Conservation (phyloP, 2,113 vertebrate genomes). For the Thamnophis sirtalis region DNA sequence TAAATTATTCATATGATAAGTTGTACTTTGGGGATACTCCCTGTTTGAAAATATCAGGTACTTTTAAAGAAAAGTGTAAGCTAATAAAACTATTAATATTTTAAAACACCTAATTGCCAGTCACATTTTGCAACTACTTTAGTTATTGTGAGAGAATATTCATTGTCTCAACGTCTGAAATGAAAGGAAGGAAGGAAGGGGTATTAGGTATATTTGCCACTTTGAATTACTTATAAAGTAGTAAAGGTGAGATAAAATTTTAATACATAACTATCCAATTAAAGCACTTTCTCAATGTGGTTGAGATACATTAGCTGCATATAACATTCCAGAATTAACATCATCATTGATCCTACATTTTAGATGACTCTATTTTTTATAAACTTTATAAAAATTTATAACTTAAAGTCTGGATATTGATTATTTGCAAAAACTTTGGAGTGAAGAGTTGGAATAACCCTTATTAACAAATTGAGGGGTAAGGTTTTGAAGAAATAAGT, state of each 20-base stretch:
- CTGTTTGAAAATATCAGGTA: background rate
- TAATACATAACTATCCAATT: background rate
- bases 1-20: background rate
- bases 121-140: background rate
- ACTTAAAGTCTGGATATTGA: background rate
- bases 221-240: background rate
- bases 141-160: background rate
- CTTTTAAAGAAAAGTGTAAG: background rate
- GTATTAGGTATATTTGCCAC: background rate
- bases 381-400: background rate
- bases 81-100: background rate
- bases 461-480: background rate
- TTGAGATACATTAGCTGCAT: background rate
- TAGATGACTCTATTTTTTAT: background rate
- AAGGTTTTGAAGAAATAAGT: background rate
- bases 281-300: background rate
- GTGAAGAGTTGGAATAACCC: background rate
- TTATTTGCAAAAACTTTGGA: background rate
- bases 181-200: background rate
- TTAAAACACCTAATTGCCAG: background rate
- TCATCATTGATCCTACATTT: background rate
- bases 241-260: background rate
- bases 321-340: background rate
- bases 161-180: background rate
- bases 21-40: background rate